phyloP scores from a whole-genome alignment of 2,113 vertebrate genomes.

The Macaca mulatta region DNA sequence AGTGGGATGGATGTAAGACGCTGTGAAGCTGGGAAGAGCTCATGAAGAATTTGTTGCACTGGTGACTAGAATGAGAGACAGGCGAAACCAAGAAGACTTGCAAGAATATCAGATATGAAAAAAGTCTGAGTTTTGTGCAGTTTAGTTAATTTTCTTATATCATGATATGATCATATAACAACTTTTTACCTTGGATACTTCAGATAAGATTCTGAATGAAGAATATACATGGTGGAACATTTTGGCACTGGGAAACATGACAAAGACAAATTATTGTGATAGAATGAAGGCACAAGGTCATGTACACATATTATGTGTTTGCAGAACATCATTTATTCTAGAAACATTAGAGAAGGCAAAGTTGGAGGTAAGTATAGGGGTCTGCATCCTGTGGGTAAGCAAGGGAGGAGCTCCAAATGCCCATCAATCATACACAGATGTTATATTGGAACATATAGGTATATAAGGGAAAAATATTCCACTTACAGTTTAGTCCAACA shows the following conservation, averaged over 20 bases:
- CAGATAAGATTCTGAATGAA: background rate
- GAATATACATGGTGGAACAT: background rate
- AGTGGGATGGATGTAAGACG: background rate
- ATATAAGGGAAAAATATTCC: background rate
- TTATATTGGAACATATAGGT: background rate
- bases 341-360: constrained; percentile 5
- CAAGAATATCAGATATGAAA: background rate
- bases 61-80: background rate
- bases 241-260: background rate
- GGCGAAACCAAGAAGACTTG: background rate
- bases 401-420: background rate
- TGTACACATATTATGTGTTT: background rate
- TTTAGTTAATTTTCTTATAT: background rate
- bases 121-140: background rate
- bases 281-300: background rate
- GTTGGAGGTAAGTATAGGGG: background rate
- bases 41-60: background rate
- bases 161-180: background rate
- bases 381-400: background rate
- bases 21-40: background rate
- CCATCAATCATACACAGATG: background rate
- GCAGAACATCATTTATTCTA: background rate
- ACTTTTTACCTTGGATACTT: background rate
- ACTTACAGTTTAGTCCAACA: background rate
- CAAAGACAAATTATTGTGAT: background rate